Conservation (phyloP, 2,113 vertebrate genomes). For the zebrafish (Danio rerio) region DNA sequence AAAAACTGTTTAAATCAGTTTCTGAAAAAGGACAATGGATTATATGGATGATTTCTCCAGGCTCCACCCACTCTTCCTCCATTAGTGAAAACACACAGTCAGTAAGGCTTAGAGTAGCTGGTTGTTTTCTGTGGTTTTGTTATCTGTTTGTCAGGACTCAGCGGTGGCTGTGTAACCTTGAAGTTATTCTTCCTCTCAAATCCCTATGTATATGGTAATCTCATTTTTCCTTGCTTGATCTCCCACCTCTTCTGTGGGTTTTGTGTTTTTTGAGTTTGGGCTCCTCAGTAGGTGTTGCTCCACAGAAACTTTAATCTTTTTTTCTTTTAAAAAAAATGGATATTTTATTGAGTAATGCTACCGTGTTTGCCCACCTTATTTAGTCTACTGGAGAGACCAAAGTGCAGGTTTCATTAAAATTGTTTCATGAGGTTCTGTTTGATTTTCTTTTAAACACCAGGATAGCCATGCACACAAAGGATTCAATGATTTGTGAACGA, state of each 20-base stretch:
- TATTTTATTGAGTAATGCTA: not conserved
- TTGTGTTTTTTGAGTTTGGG: not conserved
- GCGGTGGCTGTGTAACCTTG: not conserved
- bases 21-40: not conserved
- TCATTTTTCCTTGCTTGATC: not conserved
- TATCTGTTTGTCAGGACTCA: not conserved
- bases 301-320: not conserved
- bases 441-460: not conserved
- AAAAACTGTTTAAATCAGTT: too few relatives aligned
- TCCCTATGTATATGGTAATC: not conserved
- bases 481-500: too few relatives aligned
- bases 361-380: not conserved
- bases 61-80: not conserved
- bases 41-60: not conserved
- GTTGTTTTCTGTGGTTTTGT: not conserved
- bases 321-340: not conserved
- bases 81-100: too few relatives aligned
- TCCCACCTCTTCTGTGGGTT: constrained; percentile 9
- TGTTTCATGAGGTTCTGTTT: not conserved
- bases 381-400: not conserved
- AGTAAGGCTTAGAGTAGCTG: not conserved
- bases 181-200: not conserved
- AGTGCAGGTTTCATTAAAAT: not conserved
- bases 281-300: not conserved
- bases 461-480: not conserved